phyloP scores from a whole-genome alignment of 2,113 vertebrate species.

The Barbus barbus region DNA sequence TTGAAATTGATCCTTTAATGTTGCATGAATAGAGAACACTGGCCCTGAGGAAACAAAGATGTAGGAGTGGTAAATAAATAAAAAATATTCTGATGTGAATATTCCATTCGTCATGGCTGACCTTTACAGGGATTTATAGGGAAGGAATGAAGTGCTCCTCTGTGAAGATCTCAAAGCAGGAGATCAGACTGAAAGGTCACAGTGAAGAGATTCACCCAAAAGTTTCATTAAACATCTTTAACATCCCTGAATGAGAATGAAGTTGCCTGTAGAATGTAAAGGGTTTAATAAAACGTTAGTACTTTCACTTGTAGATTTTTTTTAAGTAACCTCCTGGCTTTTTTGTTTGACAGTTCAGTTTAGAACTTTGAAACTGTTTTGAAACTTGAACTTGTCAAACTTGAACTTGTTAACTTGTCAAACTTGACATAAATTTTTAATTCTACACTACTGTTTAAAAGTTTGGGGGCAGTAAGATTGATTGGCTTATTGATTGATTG shows the following conservation, averaged over 20 bases:
- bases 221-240: constrained; percentile 9
- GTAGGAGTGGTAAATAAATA: not conserved
- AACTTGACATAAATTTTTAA: too few relatives aligned
- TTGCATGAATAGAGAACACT: not conserved
- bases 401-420: too few relatives aligned
- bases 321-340: too few relatives aligned
- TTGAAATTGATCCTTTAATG: not conserved
- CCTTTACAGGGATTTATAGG: constrained; percentile 23
- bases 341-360: too few relatives aligned
- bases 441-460: too few relatives aligned
- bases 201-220: not conserved
- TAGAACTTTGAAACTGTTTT: too few relatives aligned
- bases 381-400: too few relatives aligned
- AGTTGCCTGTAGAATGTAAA: not conserved
- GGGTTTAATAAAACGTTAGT: not conserved
- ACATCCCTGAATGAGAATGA: not conserved
- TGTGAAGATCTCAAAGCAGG: not conserved
- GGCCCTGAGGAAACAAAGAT: not conserved
- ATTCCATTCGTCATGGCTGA: not conserved
- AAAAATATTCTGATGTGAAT: not conserved
- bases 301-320: too few relatives aligned
- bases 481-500: too few relatives aligned
- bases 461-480: too few relatives aligned
- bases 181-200: constrained; percentile 33
- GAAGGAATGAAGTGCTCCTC: not conserved